Percentiles rank a stretch among this genome's conserved stretches.
Conservation (phyloP, 2,113 vertebrate species). For the Psittacula cyanocephala region DNA sequence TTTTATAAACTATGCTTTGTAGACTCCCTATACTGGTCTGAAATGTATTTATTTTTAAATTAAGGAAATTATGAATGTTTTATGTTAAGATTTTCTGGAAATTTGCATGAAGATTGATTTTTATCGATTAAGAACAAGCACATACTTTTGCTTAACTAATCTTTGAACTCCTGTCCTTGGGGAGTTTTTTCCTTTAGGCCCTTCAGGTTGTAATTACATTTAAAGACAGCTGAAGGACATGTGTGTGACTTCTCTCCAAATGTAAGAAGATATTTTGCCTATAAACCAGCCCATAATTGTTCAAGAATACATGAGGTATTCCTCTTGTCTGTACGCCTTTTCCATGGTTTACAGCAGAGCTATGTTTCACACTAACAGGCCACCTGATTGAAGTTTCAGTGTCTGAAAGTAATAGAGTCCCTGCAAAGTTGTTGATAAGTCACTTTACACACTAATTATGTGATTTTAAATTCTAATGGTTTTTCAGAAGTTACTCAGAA, state of each 20-base stretch:
- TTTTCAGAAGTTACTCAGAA: neutral
- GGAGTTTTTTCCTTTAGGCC: neutral
- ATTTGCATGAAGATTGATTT: neutral
- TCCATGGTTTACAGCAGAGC: neutral
- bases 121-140: neutral
- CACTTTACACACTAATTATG: neutral
- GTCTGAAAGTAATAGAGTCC: neutral
- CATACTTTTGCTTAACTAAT: neutral
- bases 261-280: neutral
- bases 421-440: neutral
- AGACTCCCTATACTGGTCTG: neutral
- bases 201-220: neutral
- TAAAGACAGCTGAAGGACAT: neutral
- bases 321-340: neutral
- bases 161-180: neutral
- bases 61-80: neutral
- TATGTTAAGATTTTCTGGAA: neutral
- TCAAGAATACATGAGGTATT: neutral
- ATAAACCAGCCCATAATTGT: neutral
- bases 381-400: neutral
- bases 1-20: neutral
- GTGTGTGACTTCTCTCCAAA: neutral
- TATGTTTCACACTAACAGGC: neutral
- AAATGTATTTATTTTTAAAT: neutral
- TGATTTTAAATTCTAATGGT: neutral